phyloP scores from a whole-genome alignment of 2,888 invertebrate species.

The Amaurobius ferox region DNA sequence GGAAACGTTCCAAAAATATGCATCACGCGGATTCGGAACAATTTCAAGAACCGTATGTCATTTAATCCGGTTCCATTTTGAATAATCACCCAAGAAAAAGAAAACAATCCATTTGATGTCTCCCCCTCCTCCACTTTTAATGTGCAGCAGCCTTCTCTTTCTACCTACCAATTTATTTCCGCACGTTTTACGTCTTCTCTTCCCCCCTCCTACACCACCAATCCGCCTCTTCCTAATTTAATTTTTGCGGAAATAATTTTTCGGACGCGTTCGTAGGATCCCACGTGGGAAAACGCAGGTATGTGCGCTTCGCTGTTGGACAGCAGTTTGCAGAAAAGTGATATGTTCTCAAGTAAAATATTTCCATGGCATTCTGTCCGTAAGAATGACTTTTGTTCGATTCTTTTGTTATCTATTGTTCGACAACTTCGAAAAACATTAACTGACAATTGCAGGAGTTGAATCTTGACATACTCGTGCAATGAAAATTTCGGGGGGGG shows the following conservation, averaged over 20 bases:
- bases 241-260: conserved; percentile 42
- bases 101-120: conserved; percentile 46
- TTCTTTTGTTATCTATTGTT: no score
- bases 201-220: background rate
- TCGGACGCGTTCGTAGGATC: background rate
- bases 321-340: conserved; percentile 26
- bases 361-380: no score
- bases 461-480: no score
- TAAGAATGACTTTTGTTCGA: no score
- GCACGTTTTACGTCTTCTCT: conserved; percentile 13
- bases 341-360: no score
- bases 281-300: background rate
- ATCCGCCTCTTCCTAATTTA: conserved; percentile 41
- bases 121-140: background rate
- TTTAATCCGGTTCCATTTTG: conserved; percentile 62
- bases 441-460: no score
- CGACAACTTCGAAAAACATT: no score
- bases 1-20: background rate
- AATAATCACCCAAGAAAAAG: conserved; percentile 58
- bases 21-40: background rate
- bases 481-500: no score
- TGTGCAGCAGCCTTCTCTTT: conserved; percentile 3
- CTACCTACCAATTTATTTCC: conserved; percentile 43
- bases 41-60: conserved; percentile 24
- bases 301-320: background rate